Percentiles rank a stretch among this genome's conserved stretches.
These are phyloP conservation scores for Maniola jurtina DNA, from an alignment of 1,140 invertebrate genomes.

Conservation along the genomic window DNA sequence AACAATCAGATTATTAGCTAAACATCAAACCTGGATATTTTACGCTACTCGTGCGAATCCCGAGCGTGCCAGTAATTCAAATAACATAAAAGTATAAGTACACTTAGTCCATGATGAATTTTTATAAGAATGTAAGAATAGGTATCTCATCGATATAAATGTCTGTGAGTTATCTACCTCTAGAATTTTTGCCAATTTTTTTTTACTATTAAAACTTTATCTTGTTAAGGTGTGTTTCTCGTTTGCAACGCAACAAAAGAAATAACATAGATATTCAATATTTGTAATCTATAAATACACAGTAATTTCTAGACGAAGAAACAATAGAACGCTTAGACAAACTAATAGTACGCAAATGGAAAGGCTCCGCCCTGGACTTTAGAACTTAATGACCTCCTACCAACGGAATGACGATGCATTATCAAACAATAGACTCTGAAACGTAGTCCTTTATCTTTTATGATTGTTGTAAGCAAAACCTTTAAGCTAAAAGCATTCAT, in stretches of 20 bases:
- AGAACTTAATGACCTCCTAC: constrained; percentile 61
- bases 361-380: constrained; percentile 47
- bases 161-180: no score
- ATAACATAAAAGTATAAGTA: no score
- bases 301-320: constrained; percentile 26
- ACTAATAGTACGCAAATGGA: constrained; percentile 55
- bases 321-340: constrained; percentile 49
- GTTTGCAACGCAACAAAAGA: not conserved
- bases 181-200: no score
- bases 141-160: no score
- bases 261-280: constrained; percentile 7
- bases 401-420: constrained; percentile 65
- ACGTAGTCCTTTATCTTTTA: constrained; percentile 63
- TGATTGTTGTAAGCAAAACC: constrained; percentile 68
- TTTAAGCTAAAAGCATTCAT: constrained; percentile 48
- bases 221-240: not conserved
- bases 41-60: no score
- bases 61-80: no score
- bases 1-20: no score
- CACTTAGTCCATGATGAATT: no score
- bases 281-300: constrained; percentile 20
- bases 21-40: no score
- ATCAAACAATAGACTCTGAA: constrained; percentile 62
- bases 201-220: not conserved
- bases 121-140: no score